These are phyloP conservation scores for Plodia interpunctella DNA, from an alignment of 1,140 invertebrate species.

Conservation along the genomic window DNA sequence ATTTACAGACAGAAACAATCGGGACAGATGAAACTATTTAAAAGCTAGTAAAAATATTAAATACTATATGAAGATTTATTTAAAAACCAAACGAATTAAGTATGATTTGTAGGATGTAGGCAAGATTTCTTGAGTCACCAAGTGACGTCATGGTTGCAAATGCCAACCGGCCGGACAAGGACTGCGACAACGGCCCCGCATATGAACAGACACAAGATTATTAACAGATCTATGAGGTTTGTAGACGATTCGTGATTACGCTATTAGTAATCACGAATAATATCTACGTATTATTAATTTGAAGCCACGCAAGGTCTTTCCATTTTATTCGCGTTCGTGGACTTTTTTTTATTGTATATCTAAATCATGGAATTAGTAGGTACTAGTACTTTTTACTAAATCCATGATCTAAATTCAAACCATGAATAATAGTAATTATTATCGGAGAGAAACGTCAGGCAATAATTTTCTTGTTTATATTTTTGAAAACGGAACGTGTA, in stretches of 20 bases:
- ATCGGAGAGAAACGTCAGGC: neutral
- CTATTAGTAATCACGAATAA: too few relatives aligned
- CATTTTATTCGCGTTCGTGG: neutral
- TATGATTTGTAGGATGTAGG: conserved; percentile 24
- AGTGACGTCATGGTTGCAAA: conserved; percentile 34
- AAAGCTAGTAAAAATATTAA: too few relatives aligned
- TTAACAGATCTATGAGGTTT: conserved; percentile 19
- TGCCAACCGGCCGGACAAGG: conserved; percentile 43
- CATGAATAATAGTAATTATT: neutral
- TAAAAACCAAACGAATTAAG: neutral
- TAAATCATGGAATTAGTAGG: too few relatives aligned
- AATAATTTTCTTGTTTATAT: conserved; percentile 15
- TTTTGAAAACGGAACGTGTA: conserved; percentile 16
- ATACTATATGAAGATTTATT: neutral
- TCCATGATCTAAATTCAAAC: neutral
- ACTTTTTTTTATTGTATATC: too few relatives aligned
- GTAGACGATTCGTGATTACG: neutral
- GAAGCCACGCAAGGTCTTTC: neutral
- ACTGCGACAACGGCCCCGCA: conserved; percentile 28
- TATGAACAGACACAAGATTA: conserved; percentile 17
- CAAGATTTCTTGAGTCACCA: conserved; percentile 34
- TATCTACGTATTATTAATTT: too few relatives aligned
- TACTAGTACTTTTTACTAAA: too few relatives aligned
- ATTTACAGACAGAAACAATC: too few relatives aligned
- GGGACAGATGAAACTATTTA: too few relatives aligned